Conservation (phyloP, 2,888 invertebrate genomes). For the Fissipunctia ypsillon region DNA sequence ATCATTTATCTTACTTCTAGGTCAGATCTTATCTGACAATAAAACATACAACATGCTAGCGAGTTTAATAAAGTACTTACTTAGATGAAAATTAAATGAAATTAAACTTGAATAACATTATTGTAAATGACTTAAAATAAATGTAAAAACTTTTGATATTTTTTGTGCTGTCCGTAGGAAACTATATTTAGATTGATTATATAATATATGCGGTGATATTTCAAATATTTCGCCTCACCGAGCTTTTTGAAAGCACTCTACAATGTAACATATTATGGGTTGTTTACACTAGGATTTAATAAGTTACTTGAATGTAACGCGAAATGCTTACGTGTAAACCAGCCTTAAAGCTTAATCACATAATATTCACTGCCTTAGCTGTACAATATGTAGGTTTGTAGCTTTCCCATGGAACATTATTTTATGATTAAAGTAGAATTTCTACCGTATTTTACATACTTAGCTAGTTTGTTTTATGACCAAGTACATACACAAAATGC, state of each 20-base stretch:
- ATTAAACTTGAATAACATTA: neutral
- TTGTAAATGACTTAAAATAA: conserved; percentile 2
- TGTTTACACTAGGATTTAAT: conserved; percentile 24
- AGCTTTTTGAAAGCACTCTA: neutral
- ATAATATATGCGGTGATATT: neutral
- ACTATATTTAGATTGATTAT: neutral
- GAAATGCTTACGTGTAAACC: conserved; percentile 27
- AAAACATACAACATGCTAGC: conserved; percentile 42
- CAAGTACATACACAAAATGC: conserved; percentile 56
- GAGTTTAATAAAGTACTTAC: conserved; percentile 9
- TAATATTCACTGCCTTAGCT: conserved; percentile 12
- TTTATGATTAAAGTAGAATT: conserved; percentile 20
- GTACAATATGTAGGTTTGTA: neutral
- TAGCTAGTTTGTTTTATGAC: conserved; percentile 27
- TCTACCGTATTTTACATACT: conserved; percentile 14
- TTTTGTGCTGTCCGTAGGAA: neutral
- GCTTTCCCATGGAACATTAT: neutral
- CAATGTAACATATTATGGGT: neutral
- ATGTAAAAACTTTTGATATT: neutral
- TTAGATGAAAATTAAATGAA: conserved; percentile 12
- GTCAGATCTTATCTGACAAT: conserved; percentile 58
- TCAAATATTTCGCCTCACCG: neutral
- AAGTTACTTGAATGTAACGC: conserved; percentile 26
- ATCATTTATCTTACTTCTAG: conserved; percentile 6
- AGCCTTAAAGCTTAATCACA: neutral